Percentiles rank a stretch among this genome's conserved stretches.
These are phyloP conservation scores for Siniperca undulata DNA, from an alignment of 2,797 vertebrate species.

Conservation along the genomic window DNA sequence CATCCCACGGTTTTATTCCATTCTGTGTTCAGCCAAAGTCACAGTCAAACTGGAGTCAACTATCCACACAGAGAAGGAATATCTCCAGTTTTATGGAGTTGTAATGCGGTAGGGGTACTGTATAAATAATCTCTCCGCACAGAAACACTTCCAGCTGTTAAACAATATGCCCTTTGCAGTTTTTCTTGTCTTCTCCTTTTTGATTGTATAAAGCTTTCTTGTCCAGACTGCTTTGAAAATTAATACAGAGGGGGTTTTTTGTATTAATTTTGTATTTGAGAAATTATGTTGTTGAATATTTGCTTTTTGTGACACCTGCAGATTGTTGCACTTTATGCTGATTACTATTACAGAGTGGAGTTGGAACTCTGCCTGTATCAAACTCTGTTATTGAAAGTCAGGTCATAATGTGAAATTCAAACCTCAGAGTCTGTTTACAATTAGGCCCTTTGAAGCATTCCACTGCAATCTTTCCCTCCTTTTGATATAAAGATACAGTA, in stretches of 20 bases:
- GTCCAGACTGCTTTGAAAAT: slow-evolving; percentile 46
- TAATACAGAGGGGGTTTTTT: slow-evolving; percentile 28
- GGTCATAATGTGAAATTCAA: slow-evolving; percentile 70
- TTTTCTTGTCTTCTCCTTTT: slow-evolving; percentile 51
- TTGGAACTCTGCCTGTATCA: slow-evolving; percentile 64
- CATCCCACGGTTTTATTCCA: slow-evolving; percentile 72
- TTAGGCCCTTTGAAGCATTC: slow-evolving; percentile 73
- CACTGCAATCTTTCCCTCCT: slow-evolving; percentile 64
- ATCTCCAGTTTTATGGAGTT: slow-evolving; percentile 77
- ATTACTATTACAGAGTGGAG: slow-evolving; percentile 64
- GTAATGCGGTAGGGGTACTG: slow-evolving; percentile 73
- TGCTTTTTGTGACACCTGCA: slow-evolving; percentile 71
- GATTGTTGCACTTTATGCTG: slow-evolving; percentile 68
- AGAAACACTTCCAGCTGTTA: slow-evolving; percentile 84
- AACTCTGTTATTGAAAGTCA: slow-evolving; percentile 51
- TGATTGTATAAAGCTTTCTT: slow-evolving; percentile 36
- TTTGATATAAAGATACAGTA: slow-evolving; percentile 71
- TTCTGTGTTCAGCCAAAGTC: slow-evolving; percentile 68
- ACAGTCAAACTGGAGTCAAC: slow-evolving; percentile 80
- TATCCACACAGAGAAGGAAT: slow-evolving; percentile 77
- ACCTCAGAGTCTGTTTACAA: slow-evolving; percentile 71
- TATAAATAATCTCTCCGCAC: slow-evolving; percentile 79
- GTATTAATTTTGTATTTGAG: slow-evolving; percentile 10
- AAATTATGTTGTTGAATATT: slow-evolving; percentile 64
- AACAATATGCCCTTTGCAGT: slow-evolving; percentile 70